Percentiles rank a stretch among this genome's conserved stretches.
Evolutionary conservation across 2,888 invertebrate species (phyloP).

Genomic region (Falcaria lacertinaria): DNA sequence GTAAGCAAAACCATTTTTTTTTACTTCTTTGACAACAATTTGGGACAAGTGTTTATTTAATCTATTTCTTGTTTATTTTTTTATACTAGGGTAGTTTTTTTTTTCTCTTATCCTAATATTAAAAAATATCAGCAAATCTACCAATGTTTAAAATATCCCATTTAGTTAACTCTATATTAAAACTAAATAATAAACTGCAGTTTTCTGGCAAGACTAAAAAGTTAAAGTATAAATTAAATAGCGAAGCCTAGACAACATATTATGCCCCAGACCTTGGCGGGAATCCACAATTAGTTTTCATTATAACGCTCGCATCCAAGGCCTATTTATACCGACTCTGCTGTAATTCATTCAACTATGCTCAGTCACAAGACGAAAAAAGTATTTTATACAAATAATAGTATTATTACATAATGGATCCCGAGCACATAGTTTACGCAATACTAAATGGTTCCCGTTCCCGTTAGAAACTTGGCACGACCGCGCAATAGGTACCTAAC

Average conservation of each 20-base stretch:
- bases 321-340: slow-evolving; percentile 10
- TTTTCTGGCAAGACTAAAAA: slow-evolving; percentile 12
- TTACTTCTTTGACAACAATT: too few relatives aligned
- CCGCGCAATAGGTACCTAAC: slow-evolving; percentile 25
- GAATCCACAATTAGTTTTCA: slow-evolving; percentile 59
- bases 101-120: too few relatives aligned
- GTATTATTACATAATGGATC: slow-evolving; percentile 47
- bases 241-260: slow-evolving; percentile 50
- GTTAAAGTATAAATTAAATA: slow-evolving; percentile 21
- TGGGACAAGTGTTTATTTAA: too few relatives aligned
- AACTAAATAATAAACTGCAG: too few relatives aligned
- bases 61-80: too few relatives aligned
- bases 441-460: slow-evolving; percentile 36
- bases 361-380: slow-evolving; percentile 37
- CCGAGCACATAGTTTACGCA: slow-evolving; percentile 41
- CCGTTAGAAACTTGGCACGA: slow-evolving; percentile 45
- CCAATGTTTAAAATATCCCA: too few relatives aligned
- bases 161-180: too few relatives aligned
- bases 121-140: too few relatives aligned
- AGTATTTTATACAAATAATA: slow-evolving; percentile 18
- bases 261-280: slow-evolving; percentile 72
- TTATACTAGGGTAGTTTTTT: too few relatives aligned
- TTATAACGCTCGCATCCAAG: slow-evolving; percentile 1
- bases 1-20: too few relatives aligned
- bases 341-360: slow-evolving; percentile 1